Conservation (phyloP, 2,797 vertebrate genomes). For the Cryptoblepharus egeriae region DNA sequence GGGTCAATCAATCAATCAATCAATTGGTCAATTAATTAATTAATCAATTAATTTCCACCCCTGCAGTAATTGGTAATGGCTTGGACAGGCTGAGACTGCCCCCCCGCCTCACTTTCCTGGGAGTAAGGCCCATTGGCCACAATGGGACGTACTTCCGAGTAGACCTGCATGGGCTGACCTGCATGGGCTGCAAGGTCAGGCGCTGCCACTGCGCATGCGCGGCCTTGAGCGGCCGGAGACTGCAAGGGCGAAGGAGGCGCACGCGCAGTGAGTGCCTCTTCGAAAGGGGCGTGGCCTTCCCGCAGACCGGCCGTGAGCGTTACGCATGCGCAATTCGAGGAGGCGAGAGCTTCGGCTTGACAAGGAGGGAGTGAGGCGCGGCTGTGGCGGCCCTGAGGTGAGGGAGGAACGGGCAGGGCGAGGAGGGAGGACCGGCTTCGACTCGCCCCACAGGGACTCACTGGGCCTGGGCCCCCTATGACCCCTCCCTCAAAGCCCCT, state of each 20-base stretch:
- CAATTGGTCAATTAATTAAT: too few relatives aligned
- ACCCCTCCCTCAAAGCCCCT: too few relatives aligned
- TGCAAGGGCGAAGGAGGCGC: neutral
- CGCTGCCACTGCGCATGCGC: neutral
- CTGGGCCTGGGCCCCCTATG: neutral
- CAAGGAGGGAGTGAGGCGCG: neutral
- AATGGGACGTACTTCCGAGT: too few relatives aligned
- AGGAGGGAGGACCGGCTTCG: neutral
- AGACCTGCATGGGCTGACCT: too few relatives aligned
- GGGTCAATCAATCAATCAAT: too few relatives aligned
- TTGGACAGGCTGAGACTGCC: too few relatives aligned
- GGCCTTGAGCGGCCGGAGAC: neutral
- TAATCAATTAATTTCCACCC: too few relatives aligned
- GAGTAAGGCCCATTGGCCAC: too few relatives aligned
- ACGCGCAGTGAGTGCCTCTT: neutral
- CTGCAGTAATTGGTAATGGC: too few relatives aligned
- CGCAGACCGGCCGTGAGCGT: constrained; percentile 1
- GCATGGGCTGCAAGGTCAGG: too few relatives aligned
- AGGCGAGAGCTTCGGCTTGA: constrained; percentile 24
- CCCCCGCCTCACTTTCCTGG: too few relatives aligned
- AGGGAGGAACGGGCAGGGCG: neutral
- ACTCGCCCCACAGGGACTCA: neutral
- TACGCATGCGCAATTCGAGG: constrained; percentile 30
- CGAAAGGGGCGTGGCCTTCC: neutral
- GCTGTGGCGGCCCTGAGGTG: constrained; percentile 13